Evolutionary conservation across 2,888 invertebrate genomes (phyloP).

Genomic region (Diaperis boleti): DNA sequence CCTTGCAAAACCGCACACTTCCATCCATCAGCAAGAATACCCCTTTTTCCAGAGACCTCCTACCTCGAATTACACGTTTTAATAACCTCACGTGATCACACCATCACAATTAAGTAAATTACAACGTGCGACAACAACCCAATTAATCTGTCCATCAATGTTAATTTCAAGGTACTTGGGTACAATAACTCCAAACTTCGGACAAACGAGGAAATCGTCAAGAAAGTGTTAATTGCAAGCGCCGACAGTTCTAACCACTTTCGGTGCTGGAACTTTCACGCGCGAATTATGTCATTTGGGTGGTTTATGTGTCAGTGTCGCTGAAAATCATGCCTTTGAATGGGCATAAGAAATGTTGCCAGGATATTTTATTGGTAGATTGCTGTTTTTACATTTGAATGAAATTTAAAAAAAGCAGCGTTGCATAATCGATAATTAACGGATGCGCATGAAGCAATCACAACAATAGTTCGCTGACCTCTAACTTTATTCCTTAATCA

Average conservation of each 20-base stretch:
- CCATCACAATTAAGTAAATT: slow-evolving; percentile 12
- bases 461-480: background rate
- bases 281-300: slow-evolving; percentile 10
- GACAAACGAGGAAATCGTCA: slow-evolving; percentile 5
- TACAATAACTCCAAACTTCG: slow-evolving; percentile 1
- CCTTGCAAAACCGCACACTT: slow-evolving; percentile 5
- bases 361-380: background rate
- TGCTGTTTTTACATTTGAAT: too few relatives aligned
- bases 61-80: background rate
- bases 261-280: slow-evolving; percentile 7
- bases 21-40: slow-evolving; percentile 5
- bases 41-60: slow-evolving; percentile 12
- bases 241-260: slow-evolving; percentile 5
- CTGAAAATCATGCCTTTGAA: background rate
- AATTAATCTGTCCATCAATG: slow-evolving; percentile 6
- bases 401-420: too few relatives aligned
- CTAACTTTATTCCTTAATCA: too few relatives aligned
- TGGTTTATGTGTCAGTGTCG: slow-evolving; percentile 10
- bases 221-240: slow-evolving; percentile 25
- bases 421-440: too few relatives aligned
- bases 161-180: slow-evolving; percentile 17
- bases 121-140: slow-evolving; percentile 7
- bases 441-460: background rate
- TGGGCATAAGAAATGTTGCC: background rate
- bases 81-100: background rate